Evolutionary conservation across 2,888 invertebrate genomes (phyloP).

Genomic region (Epirrhoe alternata): DNA sequence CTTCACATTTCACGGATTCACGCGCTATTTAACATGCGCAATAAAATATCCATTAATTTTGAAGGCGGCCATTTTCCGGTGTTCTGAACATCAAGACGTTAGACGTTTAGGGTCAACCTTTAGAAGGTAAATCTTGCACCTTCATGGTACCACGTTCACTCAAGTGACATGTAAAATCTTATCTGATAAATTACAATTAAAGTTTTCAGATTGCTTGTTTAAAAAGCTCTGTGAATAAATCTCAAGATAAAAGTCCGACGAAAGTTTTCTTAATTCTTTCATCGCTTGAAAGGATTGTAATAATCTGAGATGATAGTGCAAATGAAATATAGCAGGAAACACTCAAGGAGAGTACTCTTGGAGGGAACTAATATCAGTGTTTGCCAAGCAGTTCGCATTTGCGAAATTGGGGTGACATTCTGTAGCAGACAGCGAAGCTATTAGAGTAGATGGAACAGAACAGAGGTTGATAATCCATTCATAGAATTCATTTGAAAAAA

Average conservation of each 20-base stretch:
- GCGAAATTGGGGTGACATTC: conserved; percentile 73
- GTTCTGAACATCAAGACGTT: conserved; percentile 68
- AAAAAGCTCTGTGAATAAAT: conserved; percentile 39
- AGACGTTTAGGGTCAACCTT: conserved; percentile 63
- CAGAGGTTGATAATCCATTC: neutral
- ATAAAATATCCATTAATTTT: conserved; percentile 83
- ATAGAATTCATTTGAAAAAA: neutral
- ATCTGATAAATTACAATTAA: conserved; percentile 26
- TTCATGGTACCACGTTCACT: conserved; percentile 46
- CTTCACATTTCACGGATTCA: conserved; percentile 64
- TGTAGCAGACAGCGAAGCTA: conserved; percentile 48
- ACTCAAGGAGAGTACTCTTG: conserved; percentile 75
- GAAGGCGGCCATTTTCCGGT: conserved; percentile 79
- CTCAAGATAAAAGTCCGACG: conserved; percentile 47
- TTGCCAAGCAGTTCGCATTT: conserved; percentile 79
- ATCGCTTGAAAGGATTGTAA: conserved; percentile 26
- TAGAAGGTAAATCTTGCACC: conserved; percentile 58
- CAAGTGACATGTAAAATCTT: conserved; percentile 26
- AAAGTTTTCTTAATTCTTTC: conserved; percentile 22
- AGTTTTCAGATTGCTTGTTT: neutral
- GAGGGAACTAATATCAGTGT: conserved; percentile 79
- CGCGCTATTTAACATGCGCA: conserved; percentile 81
- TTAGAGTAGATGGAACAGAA: conserved; percentile 20
- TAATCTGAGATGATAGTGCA: conserved; percentile 24
- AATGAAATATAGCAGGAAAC: conserved; percentile 72